Evolutionary conservation across 2,888 invertebrate genomes (phyloP).

Genomic region (Pyrrhosoma nymphula): DNA sequence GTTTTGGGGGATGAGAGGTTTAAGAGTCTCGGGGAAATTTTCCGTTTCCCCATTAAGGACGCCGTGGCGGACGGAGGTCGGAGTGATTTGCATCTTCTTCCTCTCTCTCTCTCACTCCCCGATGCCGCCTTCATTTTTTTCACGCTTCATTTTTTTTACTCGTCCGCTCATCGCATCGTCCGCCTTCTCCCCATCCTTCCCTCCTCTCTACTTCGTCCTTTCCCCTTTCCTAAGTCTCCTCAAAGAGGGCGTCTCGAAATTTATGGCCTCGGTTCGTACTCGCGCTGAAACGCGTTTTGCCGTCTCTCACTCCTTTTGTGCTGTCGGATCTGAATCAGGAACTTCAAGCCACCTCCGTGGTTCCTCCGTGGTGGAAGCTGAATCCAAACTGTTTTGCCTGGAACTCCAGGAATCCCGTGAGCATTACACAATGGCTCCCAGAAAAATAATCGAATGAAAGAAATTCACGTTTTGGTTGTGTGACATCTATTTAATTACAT

Average conservation of each 20-base stretch:
- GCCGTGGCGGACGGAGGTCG: background rate
- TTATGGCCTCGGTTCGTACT: background rate
- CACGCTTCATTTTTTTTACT: background rate
- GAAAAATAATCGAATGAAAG: too few species aligned
- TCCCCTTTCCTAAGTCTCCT: background rate
- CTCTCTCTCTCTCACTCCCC: background rate
- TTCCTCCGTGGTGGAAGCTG: background rate
- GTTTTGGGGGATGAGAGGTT: background rate
- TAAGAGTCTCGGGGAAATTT: background rate
- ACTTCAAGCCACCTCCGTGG: background rate
- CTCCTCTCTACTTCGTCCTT: background rate
- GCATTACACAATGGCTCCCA: too few species aligned
- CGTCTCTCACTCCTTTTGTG: background rate
- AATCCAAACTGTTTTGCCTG: too few species aligned
- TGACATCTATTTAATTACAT: too few species aligned
- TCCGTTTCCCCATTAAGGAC: slow-evolving; percentile 35
- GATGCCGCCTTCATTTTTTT: background rate
- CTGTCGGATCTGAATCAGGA: background rate
- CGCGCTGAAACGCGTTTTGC: background rate
- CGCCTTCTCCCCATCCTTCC: background rate
- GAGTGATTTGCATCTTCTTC: slow-evolving; percentile 23
- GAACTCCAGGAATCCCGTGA: too few species aligned
- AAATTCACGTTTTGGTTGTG: too few species aligned
- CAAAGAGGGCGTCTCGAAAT: background rate
- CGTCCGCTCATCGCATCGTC: background rate